A percentile compares a stretch with the other conserved stretches of the same genome.
phyloP scores from a whole-genome alignment of 53 echinoderm and acorn worm genomes.

The Arbacia lixula region DNA sequence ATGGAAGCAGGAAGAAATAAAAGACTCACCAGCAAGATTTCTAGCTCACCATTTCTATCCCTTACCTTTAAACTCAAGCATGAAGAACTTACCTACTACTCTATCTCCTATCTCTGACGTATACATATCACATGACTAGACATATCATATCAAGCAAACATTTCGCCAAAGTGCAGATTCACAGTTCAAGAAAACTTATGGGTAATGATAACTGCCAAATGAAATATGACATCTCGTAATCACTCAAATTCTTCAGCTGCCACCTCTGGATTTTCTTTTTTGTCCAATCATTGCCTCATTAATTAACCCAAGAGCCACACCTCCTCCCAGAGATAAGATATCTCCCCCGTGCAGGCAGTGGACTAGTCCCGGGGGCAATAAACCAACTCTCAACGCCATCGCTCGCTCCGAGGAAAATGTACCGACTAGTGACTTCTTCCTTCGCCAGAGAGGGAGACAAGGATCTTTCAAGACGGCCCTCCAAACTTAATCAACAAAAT shows the following conservation, averaged over 20 bases:
- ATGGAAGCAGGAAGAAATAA: too few relatives aligned
- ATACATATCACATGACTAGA: too few relatives aligned
- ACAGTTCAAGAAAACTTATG: background rate
- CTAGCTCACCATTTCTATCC: too few relatives aligned
- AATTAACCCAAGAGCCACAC: conserved; percentile 52
- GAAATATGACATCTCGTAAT: conserved; percentile 49
- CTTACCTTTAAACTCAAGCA: too few relatives aligned
- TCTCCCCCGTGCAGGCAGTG: conserved; percentile 59
- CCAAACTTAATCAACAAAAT: conserved; percentile 41
- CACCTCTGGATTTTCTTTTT: background rate
- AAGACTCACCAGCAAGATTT: too few relatives aligned
- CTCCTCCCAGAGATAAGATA: conserved; percentile 52
- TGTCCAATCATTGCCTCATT: conserved; percentile 33
- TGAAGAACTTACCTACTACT: too few relatives aligned
- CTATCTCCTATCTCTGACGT: too few relatives aligned
- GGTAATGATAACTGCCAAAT: conserved; percentile 31
- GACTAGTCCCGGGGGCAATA: conserved; percentile 50
- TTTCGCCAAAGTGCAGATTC: conserved; percentile 26
- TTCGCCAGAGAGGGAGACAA: conserved; percentile 42
- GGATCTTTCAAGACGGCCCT: conserved; percentile 30
- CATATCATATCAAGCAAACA: too few relatives aligned
- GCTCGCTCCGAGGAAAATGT: conserved; percentile 9
- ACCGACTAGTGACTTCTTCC: conserved; percentile 21
- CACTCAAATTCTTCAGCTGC: conserved; percentile 3
- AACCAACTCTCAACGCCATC: conserved; percentile 35